These are phyloP conservation scores for Meriones psammophilus DNA, from an alignment of 2,797 vertebrate genomes.

Conservation along the genomic window DNA sequence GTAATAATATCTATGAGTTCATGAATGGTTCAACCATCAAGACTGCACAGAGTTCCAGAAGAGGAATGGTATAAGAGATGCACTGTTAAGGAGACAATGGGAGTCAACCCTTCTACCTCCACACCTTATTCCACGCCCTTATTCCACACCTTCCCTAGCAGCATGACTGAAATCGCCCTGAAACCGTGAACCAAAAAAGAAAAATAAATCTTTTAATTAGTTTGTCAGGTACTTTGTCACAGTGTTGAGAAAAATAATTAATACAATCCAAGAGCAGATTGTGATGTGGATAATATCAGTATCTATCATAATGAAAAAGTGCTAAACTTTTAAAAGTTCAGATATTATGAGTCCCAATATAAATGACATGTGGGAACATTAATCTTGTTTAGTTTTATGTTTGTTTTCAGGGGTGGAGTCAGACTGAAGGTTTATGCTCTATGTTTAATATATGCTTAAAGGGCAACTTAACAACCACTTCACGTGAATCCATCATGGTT, in stretches of 20 bases:
- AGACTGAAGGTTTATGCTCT: background rate
- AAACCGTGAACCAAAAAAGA: background rate
- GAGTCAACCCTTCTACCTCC: background rate
- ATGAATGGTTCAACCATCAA: background rate
- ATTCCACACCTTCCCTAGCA: background rate
- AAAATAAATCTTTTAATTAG: too few species aligned
- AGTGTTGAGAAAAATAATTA: background rate
- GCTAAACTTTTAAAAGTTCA: conserved; percentile 31
- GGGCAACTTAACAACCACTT: background rate
- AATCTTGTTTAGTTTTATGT: background rate
- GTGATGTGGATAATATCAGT: background rate
- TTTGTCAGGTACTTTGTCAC: background rate
- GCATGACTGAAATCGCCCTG: background rate
- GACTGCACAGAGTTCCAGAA: background rate
- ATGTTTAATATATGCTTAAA: background rate
- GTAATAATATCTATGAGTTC: background rate
- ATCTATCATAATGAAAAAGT: background rate
- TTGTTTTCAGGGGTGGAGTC: background rate
- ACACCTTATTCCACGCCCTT: too few species aligned
- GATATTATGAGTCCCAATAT: background rate
- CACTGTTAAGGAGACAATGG: background rate
- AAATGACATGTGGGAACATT: background rate
- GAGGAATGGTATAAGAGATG: background rate
- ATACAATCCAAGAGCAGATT: background rate
- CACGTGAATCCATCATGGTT: background rate